Evolutionary conservation across 2,888 invertebrate genomes (phyloP), one percentile per base, ranked within the genome.

Genomic region (Pachycephus smyrnensis): DNA sequence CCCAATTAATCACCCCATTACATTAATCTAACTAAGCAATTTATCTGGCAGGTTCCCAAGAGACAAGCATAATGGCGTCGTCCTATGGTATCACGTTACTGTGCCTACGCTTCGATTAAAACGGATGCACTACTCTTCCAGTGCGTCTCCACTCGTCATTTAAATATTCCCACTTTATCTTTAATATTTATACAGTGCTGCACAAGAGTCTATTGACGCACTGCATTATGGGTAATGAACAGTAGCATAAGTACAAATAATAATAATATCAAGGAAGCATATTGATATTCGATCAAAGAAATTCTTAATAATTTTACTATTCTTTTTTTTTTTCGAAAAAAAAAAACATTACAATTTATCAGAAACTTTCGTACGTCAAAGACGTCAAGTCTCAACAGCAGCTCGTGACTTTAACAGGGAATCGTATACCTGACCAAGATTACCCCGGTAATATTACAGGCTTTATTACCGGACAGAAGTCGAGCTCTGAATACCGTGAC

Each of bases 1-100:
- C 23, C 9, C 83, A 84, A 87, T 88, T 88, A 86, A 88, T 88
- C 86, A 87, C 84, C 83, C 83, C 82, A 83, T 87, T 83, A 84
- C 84, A 82, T 87, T 86, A 87, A 88, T 86, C 84, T 82, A 77
- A 79, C 76, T 76, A 81, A 75, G 80, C 80, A 84, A 83, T 83
- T 82, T 79, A 83, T 85, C 81, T 78, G 76, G 31, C 71, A 36
- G 76, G 79, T 32, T 71, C 76, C 76, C 79, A 75, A 75, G 80
- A 75, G 81, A 80, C 79, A 80, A 79, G 79, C 76, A 73, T 80
- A 77, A 77, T 77, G 77, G 74, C 71, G 35, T 73, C 75, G 79
- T 77, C 79, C 69, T 79, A 75, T 40, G 75, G 35, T 35, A 35
- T 35, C 23, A 2, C 55, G 9, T 55, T 23, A 55, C 23, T 9